Percentiles rank a stretch among this genome's conserved stretches.
Evolutionary conservation across 2,797 vertebrate species (phyloP).

Genomic region (Oreonectes daqikongensis): DNA sequence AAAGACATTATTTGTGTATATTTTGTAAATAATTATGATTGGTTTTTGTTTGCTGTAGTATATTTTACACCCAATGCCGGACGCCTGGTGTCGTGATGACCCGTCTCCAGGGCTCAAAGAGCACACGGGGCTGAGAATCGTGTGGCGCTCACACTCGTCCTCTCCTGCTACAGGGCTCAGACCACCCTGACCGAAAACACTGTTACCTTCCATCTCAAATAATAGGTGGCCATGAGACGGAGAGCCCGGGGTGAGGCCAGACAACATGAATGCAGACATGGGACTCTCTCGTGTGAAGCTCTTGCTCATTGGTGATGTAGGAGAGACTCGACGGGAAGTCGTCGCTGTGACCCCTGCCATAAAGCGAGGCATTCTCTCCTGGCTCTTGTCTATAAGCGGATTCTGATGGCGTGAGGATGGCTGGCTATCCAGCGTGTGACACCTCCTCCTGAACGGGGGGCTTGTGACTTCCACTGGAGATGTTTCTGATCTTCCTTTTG

Average conservation of each 20-base stretch:
- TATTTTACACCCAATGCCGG: slow-evolving; percentile 12
- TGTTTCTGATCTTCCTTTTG: slow-evolving; percentile 30
- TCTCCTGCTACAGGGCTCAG: slow-evolving; percentile 52
- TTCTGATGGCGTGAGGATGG: slow-evolving; percentile 50
- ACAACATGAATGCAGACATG: slow-evolving; percentile 71
- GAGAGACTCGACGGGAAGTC: slow-evolving; percentile 57
- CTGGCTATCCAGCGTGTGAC: slow-evolving; percentile 77
- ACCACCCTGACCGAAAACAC: slow-evolving; percentile 57
- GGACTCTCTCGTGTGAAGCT: slow-evolving; percentile 79
- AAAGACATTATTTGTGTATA: neutral
- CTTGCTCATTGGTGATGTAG: slow-evolving; percentile 76
- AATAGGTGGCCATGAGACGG: slow-evolving; percentile 71
- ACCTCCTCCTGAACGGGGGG: slow-evolving; percentile 72
- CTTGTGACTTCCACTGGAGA: slow-evolving; percentile 54
- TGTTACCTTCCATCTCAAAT: slow-evolving; percentile 67
- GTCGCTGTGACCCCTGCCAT: slow-evolving; percentile 73
- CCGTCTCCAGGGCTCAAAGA: slow-evolving; percentile 65
- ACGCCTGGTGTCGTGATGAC: slow-evolving; percentile 64
- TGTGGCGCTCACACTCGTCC: slow-evolving; percentile 60
- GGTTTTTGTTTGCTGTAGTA: too few relatives aligned
- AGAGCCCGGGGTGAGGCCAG: slow-evolving; percentile 52
- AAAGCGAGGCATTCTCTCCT: slow-evolving; percentile 77
- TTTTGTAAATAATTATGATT: too few relatives aligned
- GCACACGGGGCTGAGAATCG: slow-evolving; percentile 63
- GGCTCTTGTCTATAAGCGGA: slow-evolving; percentile 68